Base-by-base conservation (phyloP, 2,888 invertebrate species). In the Drosophila conformis region DNA sequence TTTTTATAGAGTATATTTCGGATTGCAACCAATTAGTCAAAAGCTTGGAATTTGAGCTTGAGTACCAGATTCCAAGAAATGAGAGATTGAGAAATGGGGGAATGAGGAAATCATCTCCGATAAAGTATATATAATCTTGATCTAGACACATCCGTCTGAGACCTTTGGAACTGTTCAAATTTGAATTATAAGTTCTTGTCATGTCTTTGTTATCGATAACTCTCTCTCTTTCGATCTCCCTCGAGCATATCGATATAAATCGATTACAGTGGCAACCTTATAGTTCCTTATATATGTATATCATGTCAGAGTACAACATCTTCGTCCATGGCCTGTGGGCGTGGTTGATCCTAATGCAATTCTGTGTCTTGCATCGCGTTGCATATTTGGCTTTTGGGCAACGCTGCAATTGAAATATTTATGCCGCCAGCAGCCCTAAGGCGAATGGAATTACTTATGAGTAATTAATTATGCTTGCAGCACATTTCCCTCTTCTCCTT, bases 381-480 rank as follows among this genome's bases (percentile, higher is more conserved):
- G 67, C 72, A 71, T 64, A 63, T 76, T 72, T 64, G 59, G 72
- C 53, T 56, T 68, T 53, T 21, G 60, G 57, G 48, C 62, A 33
- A 31, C 56, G 67, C 71, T 83, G 81, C 73, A 77, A 68, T 78
- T 87, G 84, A 80, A 87, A 83, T 83, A 83, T 83, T 78, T 76
- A 87, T 83, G 65, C 71, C 73, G 56, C 57, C 74, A 58, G 73
- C 69, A 64, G 57, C 77, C 72, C 78, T 73, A 78, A 78, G 70
- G 68, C 83, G 78, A 78, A 53, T 63, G 72, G 67, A 84, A 87
- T 87, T 83, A 83, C 87, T 87, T 83, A 87, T 83, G 84, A 81
- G 87, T 80, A 84, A 88, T 88, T 88, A 84, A 84, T 84, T 88
- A 88, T 86, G 81, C 83, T 80, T 76, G 87, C 73, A 72, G 88